Percentiles rank a stretch among this genome's conserved stretches.
phyloP scores from a whole-genome alignment of 2,888 invertebrate genomes.

The Boloria selene region DNA sequence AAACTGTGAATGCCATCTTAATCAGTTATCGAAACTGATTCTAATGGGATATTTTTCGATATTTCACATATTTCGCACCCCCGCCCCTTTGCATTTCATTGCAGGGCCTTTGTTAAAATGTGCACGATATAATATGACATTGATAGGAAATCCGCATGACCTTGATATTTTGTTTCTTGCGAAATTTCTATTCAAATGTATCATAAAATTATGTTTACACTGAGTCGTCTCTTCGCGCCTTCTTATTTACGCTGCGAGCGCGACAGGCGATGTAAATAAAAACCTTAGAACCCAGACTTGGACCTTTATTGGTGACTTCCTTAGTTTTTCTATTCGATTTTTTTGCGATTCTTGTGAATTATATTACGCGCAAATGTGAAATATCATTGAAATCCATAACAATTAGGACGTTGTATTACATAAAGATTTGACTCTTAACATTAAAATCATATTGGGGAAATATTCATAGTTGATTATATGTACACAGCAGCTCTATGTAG shows the following conservation, averaged over 20 bases:
- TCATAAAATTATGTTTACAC: slow-evolving; percentile 70
- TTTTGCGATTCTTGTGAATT: slow-evolving; percentile 45
- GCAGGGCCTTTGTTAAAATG: slow-evolving; percentile 82
- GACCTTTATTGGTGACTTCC: slow-evolving; percentile 72
- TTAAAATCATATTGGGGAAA: slow-evolving; percentile 44
- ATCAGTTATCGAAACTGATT: slow-evolving; percentile 80
- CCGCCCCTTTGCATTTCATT: slow-evolving; percentile 82
- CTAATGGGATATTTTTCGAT: slow-evolving; percentile 69
- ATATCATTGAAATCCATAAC: slow-evolving; percentile 24
- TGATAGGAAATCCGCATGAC: slow-evolving; percentile 82
- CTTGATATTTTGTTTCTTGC: slow-evolving; percentile 80
- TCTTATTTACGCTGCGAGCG: slow-evolving; percentile 63
- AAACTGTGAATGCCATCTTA: slow-evolving; percentile 76
- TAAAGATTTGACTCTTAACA: slow-evolving; percentile 50
- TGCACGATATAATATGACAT: slow-evolving; percentile 81
- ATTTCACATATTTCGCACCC: slow-evolving; percentile 79
- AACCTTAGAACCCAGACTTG: slow-evolving; percentile 61
- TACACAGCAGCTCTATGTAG: slow-evolving; percentile 64
- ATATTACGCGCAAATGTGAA: slow-evolving; percentile 42
- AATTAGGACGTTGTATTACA: slow-evolving; percentile 39
- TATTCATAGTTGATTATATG: slow-evolving; percentile 56
- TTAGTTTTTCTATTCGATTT: slow-evolving; percentile 53
- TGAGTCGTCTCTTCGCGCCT: slow-evolving; percentile 66
- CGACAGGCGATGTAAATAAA: slow-evolving; percentile 77
- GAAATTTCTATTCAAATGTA: slow-evolving; percentile 72